These are phyloP conservation scores for Pseudorhombus dupliciocellatus DNA, from an alignment of 2,113 vertebrate species.

Conservation along the genomic window DNA sequence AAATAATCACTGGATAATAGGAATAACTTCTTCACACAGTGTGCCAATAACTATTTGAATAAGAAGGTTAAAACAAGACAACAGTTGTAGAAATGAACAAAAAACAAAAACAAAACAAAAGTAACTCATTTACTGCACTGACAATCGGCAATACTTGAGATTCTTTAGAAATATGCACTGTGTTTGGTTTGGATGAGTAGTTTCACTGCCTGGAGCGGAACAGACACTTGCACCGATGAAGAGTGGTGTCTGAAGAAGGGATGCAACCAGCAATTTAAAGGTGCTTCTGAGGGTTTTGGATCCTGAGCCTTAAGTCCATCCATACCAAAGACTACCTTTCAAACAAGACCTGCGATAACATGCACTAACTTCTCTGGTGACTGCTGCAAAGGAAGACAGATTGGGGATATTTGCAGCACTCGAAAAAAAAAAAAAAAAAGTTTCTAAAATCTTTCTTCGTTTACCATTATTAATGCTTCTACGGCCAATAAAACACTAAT, in stretches of 20 bases:
- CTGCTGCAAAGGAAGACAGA: constrained; percentile 8
- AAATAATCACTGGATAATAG: not conserved
- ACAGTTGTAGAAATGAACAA: not conserved
- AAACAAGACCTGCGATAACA: constrained; percentile 22
- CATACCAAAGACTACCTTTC: constrained; percentile 78
- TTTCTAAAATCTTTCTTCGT: constrained; percentile 47
- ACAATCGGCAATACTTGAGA: constrained; percentile 57
- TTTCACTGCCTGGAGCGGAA: constrained; percentile 11
- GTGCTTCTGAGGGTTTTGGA: constrained; percentile 35
- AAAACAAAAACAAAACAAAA: not conserved
- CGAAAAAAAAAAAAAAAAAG: constrained; percentile 37
- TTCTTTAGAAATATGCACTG: constrained; percentile 44
- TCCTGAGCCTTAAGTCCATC: constrained; percentile 76
- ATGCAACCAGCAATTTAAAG: not conserved
- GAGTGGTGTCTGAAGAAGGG: constrained; percentile 24
- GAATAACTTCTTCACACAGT: constrained; percentile 1
- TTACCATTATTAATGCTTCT: constrained; percentile 55
- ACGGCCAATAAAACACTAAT: constrained; percentile 41
- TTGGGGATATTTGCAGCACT: constrained; percentile 54
- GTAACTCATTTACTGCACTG: constrained; percentile 37
- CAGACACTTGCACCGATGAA: constrained; percentile 15
- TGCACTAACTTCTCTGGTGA: constrained; percentile 43
- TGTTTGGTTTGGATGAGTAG: constrained; percentile 35
- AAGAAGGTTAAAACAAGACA: not conserved
- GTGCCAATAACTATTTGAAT: constrained; percentile 3